Percentiles rank a stretch among this genome's conserved stretches.
Conservation (phyloP, 2,113 vertebrate genomes). For the Elaphurus davidianus region DNA sequence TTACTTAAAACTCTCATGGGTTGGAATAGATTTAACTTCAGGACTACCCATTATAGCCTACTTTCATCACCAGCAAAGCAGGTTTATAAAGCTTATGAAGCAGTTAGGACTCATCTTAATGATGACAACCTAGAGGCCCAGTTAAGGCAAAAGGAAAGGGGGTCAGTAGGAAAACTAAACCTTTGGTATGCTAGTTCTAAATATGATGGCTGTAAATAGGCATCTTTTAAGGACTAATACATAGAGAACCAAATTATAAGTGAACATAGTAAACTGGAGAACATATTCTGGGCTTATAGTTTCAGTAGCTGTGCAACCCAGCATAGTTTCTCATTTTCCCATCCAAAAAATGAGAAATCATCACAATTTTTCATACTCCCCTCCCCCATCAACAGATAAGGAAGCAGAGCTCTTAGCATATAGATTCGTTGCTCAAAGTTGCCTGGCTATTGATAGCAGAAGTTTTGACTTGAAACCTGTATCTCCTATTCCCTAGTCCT, state of each 20-base stretch:
- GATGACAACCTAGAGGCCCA: background rate
- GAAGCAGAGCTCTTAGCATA: background rate
- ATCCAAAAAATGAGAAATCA: background rate
- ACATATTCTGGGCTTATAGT: background rate
- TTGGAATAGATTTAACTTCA: background rate
- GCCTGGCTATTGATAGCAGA: background rate
- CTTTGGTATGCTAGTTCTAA: background rate
- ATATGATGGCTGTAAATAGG: background rate
- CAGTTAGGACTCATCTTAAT: background rate
- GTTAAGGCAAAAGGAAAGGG: background rate
- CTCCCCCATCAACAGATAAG: background rate
- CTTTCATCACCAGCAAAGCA: background rate
- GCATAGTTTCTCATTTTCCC: background rate
- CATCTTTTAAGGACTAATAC: background rate
- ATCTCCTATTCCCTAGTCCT: background rate
- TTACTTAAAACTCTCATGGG: background rate
- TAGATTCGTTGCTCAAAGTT: background rate
- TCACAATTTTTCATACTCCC: background rate
- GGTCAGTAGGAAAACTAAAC: background rate
- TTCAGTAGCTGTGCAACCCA: background rate
- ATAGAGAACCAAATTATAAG: background rate
- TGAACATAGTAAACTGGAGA: background rate
- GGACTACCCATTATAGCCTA: background rate
- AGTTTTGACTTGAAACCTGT: background rate
- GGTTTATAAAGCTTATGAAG: conserved; percentile 21